phyloP scores from a whole-genome alignment of 2,888 invertebrate genomes.

The Tenodera sinensis region DNA sequence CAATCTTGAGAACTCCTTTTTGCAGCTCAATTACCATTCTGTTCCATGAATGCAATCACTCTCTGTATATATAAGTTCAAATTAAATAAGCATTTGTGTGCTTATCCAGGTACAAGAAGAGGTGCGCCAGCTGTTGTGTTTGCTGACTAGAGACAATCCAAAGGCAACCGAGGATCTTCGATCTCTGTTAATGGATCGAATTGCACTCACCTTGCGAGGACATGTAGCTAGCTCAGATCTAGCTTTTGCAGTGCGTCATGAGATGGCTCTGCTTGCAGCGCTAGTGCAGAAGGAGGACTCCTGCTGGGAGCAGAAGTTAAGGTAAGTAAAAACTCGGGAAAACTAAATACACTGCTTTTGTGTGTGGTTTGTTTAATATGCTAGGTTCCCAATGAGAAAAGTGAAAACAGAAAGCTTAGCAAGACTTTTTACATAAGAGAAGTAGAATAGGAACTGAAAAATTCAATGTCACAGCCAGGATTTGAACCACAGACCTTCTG shows the following conservation, averaged over 20 bases:
- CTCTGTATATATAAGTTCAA: no score
- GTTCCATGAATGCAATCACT: no score
- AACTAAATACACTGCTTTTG: no score
- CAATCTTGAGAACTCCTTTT: no score
- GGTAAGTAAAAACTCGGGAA: constrained; percentile 40
- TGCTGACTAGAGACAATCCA: constrained; percentile 82
- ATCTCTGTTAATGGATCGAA: constrained; percentile 73
- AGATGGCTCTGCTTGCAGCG: constrained; percentile 82
- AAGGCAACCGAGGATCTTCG: constrained; percentile 81
- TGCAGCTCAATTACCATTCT: no score
- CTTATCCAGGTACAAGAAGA: constrained; percentile 71
- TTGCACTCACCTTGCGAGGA: constrained; percentile 75
- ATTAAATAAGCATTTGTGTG: not conserved
- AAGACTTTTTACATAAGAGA: no score
- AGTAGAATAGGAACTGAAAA: no score
- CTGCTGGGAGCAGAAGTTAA: constrained; percentile 91
- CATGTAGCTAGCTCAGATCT: constrained; percentile 71
- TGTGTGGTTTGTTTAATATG: no score
- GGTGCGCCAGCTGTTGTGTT: constrained; percentile 81
- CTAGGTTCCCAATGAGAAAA: no score
- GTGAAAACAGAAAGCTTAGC: no score
- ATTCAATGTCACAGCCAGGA: no score
- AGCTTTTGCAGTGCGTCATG: constrained; percentile 76
- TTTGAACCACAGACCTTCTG: no score
- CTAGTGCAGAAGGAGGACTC: constrained; percentile 89